Percentiles rank a stretch among this genome's conserved stretches.
Conservation (phyloP, 2,888 invertebrate genomes). For the Apotomis betuletana region DNA sequence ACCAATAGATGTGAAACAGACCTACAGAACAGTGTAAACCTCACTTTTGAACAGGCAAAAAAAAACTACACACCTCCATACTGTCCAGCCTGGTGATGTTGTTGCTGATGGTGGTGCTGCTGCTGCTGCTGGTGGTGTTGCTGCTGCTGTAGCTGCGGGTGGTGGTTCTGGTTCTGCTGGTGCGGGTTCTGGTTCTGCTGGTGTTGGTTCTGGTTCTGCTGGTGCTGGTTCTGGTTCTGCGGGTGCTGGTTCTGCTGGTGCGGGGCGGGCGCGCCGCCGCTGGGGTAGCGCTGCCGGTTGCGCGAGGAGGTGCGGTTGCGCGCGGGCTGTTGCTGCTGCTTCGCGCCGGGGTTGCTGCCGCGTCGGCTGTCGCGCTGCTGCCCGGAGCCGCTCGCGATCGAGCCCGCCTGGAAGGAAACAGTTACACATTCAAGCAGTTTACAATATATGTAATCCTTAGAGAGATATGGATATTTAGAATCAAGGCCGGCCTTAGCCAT, state of each 20-base stretch:
- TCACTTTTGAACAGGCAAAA: too few relatives aligned
- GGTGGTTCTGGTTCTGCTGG: conserved; percentile 58
- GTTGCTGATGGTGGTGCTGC: conserved; percentile 45
- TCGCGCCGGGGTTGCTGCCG: conserved; percentile 61
- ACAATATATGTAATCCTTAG: not conserved
- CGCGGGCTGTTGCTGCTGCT: conserved; percentile 54
- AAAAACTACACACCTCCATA: conserved; percentile 2
- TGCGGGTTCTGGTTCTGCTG: conserved; percentile 52
- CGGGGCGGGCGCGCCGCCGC: conserved; percentile 48
- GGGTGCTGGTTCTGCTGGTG: conserved; percentile 56
- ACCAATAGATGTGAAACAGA: too few relatives aligned
- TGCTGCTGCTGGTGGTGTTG: conserved; percentile 64
- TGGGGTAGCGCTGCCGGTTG: conserved; percentile 44
- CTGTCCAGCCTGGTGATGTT: conserved; percentile 62
- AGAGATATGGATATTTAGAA: too few relatives aligned
- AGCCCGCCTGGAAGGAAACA: conserved; percentile 58
- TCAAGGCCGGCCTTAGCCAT: too few relatives aligned
- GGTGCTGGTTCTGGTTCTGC: conserved; percentile 60
- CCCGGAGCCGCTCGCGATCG: conserved; percentile 65
- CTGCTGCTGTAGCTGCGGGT: conserved; percentile 60
- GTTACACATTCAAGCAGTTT: not conserved
- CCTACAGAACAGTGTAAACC: too few relatives aligned
- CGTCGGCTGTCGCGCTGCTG: conserved; percentile 69
- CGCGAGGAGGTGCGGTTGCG: conserved; percentile 62
- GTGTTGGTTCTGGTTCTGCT: conserved; percentile 49